Percentiles rank a stretch among this genome's conserved stretches.
phyloP scores from a whole-genome alignment of 2,113 vertebrate genomes.

The Pachyramphus minor region DNA sequence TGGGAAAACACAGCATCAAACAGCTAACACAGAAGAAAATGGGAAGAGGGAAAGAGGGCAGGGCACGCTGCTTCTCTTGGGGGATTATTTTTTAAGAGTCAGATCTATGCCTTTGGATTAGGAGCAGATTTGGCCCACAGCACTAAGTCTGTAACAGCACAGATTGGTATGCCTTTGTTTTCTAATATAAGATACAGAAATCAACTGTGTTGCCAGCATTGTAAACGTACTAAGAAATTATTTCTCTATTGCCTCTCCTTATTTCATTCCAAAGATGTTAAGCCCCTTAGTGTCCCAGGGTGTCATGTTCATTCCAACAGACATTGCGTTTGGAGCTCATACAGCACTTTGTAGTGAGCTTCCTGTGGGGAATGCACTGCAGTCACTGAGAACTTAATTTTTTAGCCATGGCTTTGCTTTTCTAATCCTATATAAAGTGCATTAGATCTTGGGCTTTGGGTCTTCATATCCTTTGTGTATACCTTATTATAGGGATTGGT shows the following conservation, averaged over 20 bases:
- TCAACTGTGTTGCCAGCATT: not conserved
- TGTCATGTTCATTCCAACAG: not conserved
- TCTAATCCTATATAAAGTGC: conserved; percentile 7
- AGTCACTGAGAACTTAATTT: not conserved
- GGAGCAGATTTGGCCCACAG: not conserved
- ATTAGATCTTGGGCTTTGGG: conserved; percentile 14
- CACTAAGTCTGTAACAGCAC: not conserved
- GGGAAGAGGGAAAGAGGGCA: not conserved
- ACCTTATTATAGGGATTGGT: not conserved
- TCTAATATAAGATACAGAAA: not conserved
- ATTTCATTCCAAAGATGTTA: not conserved
- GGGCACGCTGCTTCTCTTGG: not conserved
- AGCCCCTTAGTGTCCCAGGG: not conserved
- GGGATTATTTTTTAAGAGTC: not conserved
- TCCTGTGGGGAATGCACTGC: not conserved
- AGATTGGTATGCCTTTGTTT: not conserved
- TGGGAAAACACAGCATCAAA: not conserved
- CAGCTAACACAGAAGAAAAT: not conserved
- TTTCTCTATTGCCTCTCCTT: not conserved
- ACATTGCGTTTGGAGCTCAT: not conserved
- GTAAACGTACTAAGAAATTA: not conserved
- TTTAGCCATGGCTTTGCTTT: not conserved
- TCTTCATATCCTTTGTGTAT: not conserved
- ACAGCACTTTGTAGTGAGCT: not conserved
- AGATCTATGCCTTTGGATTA: not conserved